phyloP scores from a whole-genome alignment of 1,140 invertebrate genomes.

The Zaprionus kolodkinae region DNA sequence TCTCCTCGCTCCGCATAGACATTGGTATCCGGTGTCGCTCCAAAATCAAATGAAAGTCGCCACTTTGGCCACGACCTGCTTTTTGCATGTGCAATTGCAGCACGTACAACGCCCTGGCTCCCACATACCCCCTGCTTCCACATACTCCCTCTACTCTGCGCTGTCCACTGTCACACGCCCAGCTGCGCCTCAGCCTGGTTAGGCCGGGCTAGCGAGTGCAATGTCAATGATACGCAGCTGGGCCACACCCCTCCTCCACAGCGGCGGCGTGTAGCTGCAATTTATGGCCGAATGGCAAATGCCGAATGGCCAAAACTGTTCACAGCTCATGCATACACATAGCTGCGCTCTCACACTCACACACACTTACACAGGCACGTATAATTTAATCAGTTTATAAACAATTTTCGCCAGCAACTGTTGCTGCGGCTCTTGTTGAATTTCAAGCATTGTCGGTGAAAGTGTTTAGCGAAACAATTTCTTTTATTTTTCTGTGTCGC shows the following conservation, averaged over 20 bases:
- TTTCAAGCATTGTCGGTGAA: conserved; percentile 73
- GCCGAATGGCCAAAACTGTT: conserved; percentile 56
- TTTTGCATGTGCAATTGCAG: conserved; percentile 67
- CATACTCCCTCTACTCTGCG: not conserved
- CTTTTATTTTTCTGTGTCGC: conserved; percentile 49
- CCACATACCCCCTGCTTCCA: no score
- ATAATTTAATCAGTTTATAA: conserved; percentile 59
- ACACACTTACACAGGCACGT: not conserved
- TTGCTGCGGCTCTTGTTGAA: conserved; percentile 53
- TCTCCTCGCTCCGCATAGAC: conserved; percentile 18
- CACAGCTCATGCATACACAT: conserved; percentile 1
- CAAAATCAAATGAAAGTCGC: conserved; percentile 79
- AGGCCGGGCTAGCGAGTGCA: conserved; percentile 24
- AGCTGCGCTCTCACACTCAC: conserved; percentile 2
- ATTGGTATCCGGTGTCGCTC: conserved; percentile 70
- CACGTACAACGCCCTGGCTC: conserved; percentile 47
- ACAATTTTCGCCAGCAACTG: conserved; percentile 54
- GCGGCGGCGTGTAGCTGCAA: conserved; percentile 42
- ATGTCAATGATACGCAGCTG: conserved; percentile 50
- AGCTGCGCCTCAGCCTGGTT: conserved; percentile 33
- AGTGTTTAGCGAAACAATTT: conserved; percentile 79
- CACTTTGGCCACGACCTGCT: conserved; percentile 62
- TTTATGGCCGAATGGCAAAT: conserved; percentile 72
- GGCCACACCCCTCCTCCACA: conserved; percentile 54
- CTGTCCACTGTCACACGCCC: conserved; percentile 12